Conservation (phyloP, 1,140 invertebrate species). For the Geopemphigus sp. region DNA sequence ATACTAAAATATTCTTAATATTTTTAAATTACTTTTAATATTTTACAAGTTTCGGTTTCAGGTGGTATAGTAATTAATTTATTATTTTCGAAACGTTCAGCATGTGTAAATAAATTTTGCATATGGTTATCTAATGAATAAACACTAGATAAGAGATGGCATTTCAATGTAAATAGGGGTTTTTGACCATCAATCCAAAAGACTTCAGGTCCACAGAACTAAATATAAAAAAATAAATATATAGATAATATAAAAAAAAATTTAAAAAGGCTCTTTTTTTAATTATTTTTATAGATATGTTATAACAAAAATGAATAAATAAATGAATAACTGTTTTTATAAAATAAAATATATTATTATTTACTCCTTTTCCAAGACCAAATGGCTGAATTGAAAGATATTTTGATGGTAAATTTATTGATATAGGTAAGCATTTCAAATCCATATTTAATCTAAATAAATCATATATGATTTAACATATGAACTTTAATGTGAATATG, state of each 20-base stretch:
- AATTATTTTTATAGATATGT: too few species aligned
- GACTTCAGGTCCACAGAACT: constrained; percentile 87
- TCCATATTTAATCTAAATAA: constrained; percentile 67
- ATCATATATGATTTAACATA: constrained; percentile 19
- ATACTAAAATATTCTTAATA: constrained; percentile 20
- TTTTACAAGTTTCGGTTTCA: constrained; percentile 79
- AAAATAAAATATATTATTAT: constrained; percentile 53
- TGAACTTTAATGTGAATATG: constrained; percentile 32
- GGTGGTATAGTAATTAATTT: constrained; percentile 66
- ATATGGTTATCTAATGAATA: constrained; percentile 80
- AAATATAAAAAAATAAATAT: constrained; percentile 53
- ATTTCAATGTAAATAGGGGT: constrained; percentile 77
- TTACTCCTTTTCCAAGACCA: constrained; percentile 85
- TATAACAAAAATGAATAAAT: too few species aligned
- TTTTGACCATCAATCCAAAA: constrained; percentile 88
- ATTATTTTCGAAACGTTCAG: constrained; percentile 66
- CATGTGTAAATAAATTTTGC: constrained; percentile 78
- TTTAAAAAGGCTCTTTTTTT: too few species aligned
- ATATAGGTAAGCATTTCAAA: constrained; percentile 76
- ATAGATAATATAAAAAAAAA: not conserved
- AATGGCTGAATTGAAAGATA: constrained; percentile 86
- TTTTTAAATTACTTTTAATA: constrained; percentile 65
- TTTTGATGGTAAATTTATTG: constrained; percentile 77
- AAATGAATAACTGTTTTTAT: not conserved
- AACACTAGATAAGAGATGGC: constrained; percentile 83